Percentiles rank a stretch among this genome's conserved stretches.
Evolutionary conservation across 2,113 vertebrate genomes (phyloP).

Genomic region (Rhipidura dahli): DNA sequence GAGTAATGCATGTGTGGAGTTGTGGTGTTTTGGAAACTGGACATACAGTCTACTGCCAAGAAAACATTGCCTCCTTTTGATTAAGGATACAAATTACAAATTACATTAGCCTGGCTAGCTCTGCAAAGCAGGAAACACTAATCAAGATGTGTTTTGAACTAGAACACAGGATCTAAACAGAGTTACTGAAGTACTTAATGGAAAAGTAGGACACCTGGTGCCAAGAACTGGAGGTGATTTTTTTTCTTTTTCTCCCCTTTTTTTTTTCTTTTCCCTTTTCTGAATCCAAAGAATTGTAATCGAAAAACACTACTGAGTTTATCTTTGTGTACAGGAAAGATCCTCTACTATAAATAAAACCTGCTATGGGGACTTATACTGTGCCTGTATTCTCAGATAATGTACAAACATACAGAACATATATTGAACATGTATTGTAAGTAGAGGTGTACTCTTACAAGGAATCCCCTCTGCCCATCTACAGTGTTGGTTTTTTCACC

Average conservation of each 20-base stretch:
- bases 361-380: background rate
- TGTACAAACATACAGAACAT: background rate
- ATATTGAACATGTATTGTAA: background rate
- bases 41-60: background rate
- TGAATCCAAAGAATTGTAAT: background rate
- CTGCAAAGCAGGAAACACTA: constrained; percentile 2
- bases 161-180: constrained; percentile 48
- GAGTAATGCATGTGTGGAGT: background rate
- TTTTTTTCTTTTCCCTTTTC: background rate
- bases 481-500: background rate
- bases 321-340: background rate
- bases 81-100: background rate
- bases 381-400: background rate
- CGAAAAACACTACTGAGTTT: background rate
- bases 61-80: background rate
- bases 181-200: constrained; percentile 73
- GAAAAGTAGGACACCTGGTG: constrained; percentile 74
- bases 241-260: background rate
- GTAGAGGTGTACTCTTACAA: background rate
- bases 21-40: background rate
- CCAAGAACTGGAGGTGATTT: constrained; percentile 73
- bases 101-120: background rate
- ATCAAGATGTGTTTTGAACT: constrained; percentile 55
- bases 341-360: background rate
- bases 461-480: background rate